Base-by-base conservation (phyloP, 1,140 invertebrate species). In the Hycleus cichorii region DNA sequence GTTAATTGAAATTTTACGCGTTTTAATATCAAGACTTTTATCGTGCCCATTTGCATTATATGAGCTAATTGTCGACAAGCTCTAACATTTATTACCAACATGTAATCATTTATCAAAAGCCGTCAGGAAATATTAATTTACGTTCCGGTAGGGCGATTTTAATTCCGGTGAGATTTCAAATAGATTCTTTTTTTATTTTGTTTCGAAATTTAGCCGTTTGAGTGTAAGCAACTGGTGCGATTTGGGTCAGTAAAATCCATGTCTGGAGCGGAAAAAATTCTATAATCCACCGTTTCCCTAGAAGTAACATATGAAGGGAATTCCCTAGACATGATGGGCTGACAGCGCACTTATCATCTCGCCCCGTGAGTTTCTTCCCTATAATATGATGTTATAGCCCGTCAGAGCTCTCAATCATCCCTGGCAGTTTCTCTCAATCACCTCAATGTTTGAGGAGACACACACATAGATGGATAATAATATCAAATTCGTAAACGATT, bases 301-400 rank as follows among this genome's bases (percentile, higher is more conserved):
- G 55, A 58, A 62, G 48, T 62, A 50, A 59, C 49, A 42, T 50
- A 40, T 58, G 59, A 62, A 49, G 50, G 51, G 64, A 63, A 66
- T 63, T 67, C 66, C 64, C 67, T 45, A 57, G 63, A 63, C 58
- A 62, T 65, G 61, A 60, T 60, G 47, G 52, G 52, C 58, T 64
- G 63, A 66, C 64, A 65, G 64, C 60, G 47, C 66, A 68, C 67
- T 68, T 68, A 69, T 69, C 68, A 69, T 69, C 65, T 68, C 59
- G 59, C 52, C 64, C 65, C 65, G 50, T 51, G 49, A 63, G 58
- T 49, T n/a, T 18, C 18, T 63, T 58, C 44, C 66, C 57, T 32
- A 52, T 69, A 69, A 71, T 71, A 68, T 69, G 69, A 71, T 71
- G 68, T 71, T 71, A 71, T 71, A 67, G 69, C 64, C 63, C 62